Conservation (phyloP, 2,113 vertebrate genomes). For the Sciurus niger region DNA sequence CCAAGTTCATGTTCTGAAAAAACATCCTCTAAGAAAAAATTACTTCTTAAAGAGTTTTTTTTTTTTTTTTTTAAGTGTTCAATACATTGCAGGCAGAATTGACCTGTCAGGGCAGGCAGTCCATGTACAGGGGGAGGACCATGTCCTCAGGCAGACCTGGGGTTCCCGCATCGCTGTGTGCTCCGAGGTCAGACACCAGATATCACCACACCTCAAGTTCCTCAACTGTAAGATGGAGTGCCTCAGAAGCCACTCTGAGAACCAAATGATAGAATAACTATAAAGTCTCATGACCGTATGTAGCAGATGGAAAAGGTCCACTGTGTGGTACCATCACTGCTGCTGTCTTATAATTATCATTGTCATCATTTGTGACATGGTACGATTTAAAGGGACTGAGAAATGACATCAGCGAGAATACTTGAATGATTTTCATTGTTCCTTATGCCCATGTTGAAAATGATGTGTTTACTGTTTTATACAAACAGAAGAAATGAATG, state of each 20-base stretch:
- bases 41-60: not conserved
- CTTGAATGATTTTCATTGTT: not conserved
- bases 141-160: not conserved
- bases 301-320: not conserved
- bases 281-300: not conserved
- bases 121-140: not conserved
- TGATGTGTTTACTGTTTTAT: not conserved
- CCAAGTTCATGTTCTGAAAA: not conserved
- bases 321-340: not conserved
- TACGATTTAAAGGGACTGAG: not conserved
- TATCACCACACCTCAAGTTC: not conserved
- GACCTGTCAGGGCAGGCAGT: conserved; percentile 10
- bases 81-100: not conserved
- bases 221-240: not conserved
- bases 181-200: not conserved
- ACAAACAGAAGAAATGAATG: not conserved
- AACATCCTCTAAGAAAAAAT: not conserved
- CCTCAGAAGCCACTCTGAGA: not conserved
- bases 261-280: not conserved
- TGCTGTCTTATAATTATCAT: not conserved
- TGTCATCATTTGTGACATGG: not conserved
- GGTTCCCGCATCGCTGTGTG: not conserved
- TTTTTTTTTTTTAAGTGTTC: not conserved
- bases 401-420: not conserved
- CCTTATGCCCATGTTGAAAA: not conserved